phyloP scores from a whole-genome alignment of 2,888 invertebrate species.

The Pantelozetes paolii region DNA sequence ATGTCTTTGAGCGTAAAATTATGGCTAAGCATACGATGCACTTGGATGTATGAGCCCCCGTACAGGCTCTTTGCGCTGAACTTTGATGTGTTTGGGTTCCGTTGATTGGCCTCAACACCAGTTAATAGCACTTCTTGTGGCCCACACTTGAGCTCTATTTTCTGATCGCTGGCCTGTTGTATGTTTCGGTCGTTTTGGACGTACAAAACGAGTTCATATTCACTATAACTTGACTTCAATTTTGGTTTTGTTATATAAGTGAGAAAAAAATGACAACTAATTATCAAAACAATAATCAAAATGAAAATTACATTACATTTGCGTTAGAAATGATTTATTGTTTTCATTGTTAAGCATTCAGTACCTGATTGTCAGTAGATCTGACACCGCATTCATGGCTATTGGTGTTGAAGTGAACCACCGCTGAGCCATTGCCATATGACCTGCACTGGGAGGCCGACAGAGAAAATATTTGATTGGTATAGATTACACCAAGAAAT shows the following conservation, averaged over 20 bases:
- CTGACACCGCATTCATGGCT: slow-evolving; percentile 68
- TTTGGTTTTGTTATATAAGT: neutral
- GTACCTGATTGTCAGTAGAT: slow-evolving; percentile 53
- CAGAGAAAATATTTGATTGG: slow-evolving; percentile 58
- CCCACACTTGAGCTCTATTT: slow-evolving; percentile 61
- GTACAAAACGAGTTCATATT: slow-evolving; percentile 64
- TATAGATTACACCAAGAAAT: slow-evolving; percentile 69
- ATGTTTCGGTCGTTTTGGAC: slow-evolving; percentile 70
- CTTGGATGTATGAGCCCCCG: slow-evolving; percentile 2
- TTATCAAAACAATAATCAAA: too few relatives aligned
- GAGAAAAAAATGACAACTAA: too few relatives aligned
- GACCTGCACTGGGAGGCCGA: slow-evolving; percentile 67
- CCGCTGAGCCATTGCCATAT: slow-evolving; percentile 59
- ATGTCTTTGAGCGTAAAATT: slow-evolving; percentile 30
- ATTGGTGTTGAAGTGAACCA: slow-evolving; percentile 59
- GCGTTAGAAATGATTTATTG: neutral
- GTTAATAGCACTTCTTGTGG: slow-evolving; percentile 41
- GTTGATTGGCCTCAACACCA: neutral
- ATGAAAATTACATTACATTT: too few relatives aligned
- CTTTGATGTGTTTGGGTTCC: slow-evolving; percentile 19
- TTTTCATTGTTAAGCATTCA: neutral
- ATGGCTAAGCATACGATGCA: slow-evolving; percentile 36
- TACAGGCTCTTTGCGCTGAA: slow-evolving; percentile 29
- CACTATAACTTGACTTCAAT: neutral
- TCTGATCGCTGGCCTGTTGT: slow-evolving; percentile 68